These are phyloP conservation scores for Papilio machaon DNA, from an alignment of 1,140 invertebrate genomes.

Conservation along the genomic window DNA sequence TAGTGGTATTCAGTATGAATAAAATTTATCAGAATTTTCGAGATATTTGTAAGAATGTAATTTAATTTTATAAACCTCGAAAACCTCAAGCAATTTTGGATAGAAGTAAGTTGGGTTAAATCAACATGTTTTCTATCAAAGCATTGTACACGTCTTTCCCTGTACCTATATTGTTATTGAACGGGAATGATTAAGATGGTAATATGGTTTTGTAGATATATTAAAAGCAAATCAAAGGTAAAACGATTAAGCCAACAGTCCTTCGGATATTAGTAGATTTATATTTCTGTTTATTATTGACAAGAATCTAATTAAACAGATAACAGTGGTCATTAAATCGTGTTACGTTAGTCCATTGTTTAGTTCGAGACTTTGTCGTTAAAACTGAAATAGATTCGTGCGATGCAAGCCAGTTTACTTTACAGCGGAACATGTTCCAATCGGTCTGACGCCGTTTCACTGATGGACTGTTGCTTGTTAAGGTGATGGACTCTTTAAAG, in stretches of 20 bases:
- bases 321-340: constrained; percentile 44
- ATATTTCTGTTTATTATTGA: constrained; percentile 11
- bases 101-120: no score
- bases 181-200: no score
- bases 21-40: no score
- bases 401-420: constrained; percentile 56
- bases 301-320: constrained; percentile 24
- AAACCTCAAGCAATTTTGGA: no score
- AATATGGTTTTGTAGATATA: no score
- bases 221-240: no score
- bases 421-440: constrained; percentile 58
- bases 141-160: no score
- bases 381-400: constrained; percentile 70
- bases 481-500: constrained; percentile 30
- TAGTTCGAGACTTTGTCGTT: constrained; percentile 71
- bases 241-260: background rate
- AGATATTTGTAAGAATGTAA: no score
- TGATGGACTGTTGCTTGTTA: constrained; percentile 40
- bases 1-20: no score
- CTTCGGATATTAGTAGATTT: background rate
- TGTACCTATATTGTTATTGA: no score
- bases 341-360: constrained; percentile 51
- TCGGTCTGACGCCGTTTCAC: constrained; percentile 57
- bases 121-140: no score
- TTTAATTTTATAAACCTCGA: no score